These are phyloP conservation scores for Campoplex capitator DNA, from an alignment of 2,888 invertebrate species.

Conservation along the genomic window DNA sequence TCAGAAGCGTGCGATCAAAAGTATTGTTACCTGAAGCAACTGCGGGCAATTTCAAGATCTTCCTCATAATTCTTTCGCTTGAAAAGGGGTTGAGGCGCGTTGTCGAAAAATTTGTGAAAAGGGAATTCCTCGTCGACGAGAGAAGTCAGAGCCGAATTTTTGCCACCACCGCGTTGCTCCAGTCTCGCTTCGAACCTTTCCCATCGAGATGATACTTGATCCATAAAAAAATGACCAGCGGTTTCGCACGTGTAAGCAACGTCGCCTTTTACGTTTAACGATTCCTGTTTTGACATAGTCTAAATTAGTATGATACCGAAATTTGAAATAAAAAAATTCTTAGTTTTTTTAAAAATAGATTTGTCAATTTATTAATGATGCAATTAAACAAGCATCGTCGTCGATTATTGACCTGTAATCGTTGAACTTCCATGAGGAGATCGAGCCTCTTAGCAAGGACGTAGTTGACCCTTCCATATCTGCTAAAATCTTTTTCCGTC, in stretches of 20 bases:
- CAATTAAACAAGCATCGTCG: not conserved
- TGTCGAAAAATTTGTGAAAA: slow-evolving; percentile 96
- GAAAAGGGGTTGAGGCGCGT: slow-evolving; percentile 97
- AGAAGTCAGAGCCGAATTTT: slow-evolving; percentile 82
- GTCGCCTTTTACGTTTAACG: slow-evolving; percentile 93
- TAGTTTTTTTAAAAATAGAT: not conserved
- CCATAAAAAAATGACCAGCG: slow-evolving; percentile 98
- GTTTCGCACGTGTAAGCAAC: slow-evolving; percentile 99
- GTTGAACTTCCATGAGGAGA: slow-evolving; percentile 93
- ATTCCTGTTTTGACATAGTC: slow-evolving; percentile 84
- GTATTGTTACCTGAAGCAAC: slow-evolving; percentile 91
- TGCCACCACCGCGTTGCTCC: slow-evolving; percentile 85
- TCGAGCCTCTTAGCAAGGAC: slow-evolving; percentile 97
- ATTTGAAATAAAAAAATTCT: not conserved
- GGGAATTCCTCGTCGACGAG: slow-evolving; percentile 94
- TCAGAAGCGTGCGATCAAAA: not conserved
- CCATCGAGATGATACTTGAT: slow-evolving; percentile 97
- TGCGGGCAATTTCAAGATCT: slow-evolving; percentile 95
- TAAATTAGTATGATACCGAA: not conserved
- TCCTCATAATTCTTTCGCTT: slow-evolving; percentile 91
- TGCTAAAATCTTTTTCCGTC: slow-evolving; percentile 99
- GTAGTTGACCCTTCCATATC: slow-evolving; percentile 99
- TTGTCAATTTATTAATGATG: not conserved
- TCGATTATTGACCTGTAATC: slow-evolving; percentile 88
- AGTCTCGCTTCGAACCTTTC: slow-evolving; percentile 92